Evolutionary conservation across 2,797 vertebrate species (phyloP), one percentile per base, ranked within the genome.

Genomic region (Acanthopagrus latus): DNA sequence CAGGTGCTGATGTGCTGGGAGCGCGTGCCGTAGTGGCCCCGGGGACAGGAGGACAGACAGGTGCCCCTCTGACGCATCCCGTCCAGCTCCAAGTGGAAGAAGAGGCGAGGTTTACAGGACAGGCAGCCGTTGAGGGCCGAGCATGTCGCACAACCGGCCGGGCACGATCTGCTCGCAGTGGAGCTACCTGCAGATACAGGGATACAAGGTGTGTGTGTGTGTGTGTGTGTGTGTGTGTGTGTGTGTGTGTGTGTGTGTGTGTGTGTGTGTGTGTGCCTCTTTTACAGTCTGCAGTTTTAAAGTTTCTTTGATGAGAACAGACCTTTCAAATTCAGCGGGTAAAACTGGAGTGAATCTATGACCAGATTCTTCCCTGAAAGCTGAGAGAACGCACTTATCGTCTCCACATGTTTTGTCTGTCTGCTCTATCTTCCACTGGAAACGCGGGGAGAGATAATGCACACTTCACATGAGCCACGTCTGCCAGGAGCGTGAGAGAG

Each of bases 21-120:
- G 80, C 97, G 95, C 59, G 86, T 94, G 88, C 96, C 96, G 4
- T 96, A 97, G 92, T 97, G 95, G 82, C 97, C 96, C 1, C 90
- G 94, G 59, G 97, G 97, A 84, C 97, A 98, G 0, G 96, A 95
- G 80, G 96, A 94, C 85, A 97, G 94, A 87, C 97, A 98, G 43
- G 95, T 89, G 74, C 97, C 97, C 20, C 94, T 96, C 93, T 97
- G 96, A 84, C 95, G 96, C 94, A 97, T 97, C 90, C 96, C 96
- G 43, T 95, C 96, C 91, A 95, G 93, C 92, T 97, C 96, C 95
- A 98, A 91, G 93, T 96, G 95, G 89, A 97, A 97, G 94, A 98
- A 98, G 84, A 97, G 95, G 88, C 95, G 96, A 88, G 96, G 96
- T 83, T 96, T 97, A 92, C 97, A 98, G 74, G 96, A 95, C 91